Percentiles rank a stretch among this genome's conserved stretches.
Evolutionary conservation across 2,797 vertebrate species (phyloP).

Genomic region (Spatula versicolor): DNA sequence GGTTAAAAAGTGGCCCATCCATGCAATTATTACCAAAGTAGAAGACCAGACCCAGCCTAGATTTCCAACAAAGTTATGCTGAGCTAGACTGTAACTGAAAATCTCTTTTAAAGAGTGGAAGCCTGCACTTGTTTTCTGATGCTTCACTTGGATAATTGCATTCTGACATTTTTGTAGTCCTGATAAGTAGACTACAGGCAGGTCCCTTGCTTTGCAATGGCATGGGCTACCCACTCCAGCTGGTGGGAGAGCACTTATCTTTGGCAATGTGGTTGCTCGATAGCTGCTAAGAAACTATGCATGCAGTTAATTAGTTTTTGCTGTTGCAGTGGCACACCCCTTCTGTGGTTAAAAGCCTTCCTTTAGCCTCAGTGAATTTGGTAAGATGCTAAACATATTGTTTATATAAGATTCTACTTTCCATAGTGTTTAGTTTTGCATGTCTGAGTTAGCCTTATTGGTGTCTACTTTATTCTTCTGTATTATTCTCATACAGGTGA

Average conservation of each 20-base stretch:
- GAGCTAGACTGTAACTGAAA: neutral
- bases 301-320: neutral
- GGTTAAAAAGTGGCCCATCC: neutral
- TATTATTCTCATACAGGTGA: neutral
- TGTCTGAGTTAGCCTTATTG: rapidly evolving
- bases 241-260: neutral
- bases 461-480: neutral
- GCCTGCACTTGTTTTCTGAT: neutral
- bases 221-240: neutral
- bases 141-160: neutral
- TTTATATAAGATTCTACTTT: neutral
- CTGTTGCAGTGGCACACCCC: neutral
- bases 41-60: neutral
- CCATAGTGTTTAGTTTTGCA: neutral
- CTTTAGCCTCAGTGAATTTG: neutral
- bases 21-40: rapidly evolving
- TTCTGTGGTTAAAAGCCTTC: neutral
- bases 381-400: rapidly evolving
- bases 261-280: neutral
- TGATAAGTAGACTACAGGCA: neutral
- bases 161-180: neutral
- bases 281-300: neutral
- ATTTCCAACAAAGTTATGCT: neutral
- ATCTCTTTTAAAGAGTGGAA: too few species aligned
- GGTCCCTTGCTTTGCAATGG: neutral